Conservation (phyloP, 2,888 invertebrate species). For the Plagodis pulveraria region DNA sequence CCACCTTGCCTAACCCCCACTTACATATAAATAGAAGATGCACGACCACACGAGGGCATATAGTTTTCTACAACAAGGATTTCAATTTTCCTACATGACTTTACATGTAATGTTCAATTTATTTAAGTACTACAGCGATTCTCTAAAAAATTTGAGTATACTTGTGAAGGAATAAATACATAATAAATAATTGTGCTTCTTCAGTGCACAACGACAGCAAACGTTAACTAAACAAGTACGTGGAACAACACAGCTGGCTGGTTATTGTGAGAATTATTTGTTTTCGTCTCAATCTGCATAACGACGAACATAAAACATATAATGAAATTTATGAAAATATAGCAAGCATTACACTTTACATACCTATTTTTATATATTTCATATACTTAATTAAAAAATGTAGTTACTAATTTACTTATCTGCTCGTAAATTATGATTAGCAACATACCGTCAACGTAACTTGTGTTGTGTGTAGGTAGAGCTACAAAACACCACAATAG, state of each 20-base stretch:
- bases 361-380: too few relatives aligned
- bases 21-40: too few relatives aligned
- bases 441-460: slow-evolving; percentile 18
- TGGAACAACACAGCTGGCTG: slow-evolving; percentile 19
- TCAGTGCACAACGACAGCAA: slow-evolving; percentile 15
- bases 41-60: too few relatives aligned
- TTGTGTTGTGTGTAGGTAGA: slow-evolving; percentile 14
- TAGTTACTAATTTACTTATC: slow-evolving; percentile 8
- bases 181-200: slow-evolving; percentile 9
- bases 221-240: slow-evolving; percentile 4
- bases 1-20: too few relatives aligned
- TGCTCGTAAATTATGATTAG: slow-evolving; percentile 14
- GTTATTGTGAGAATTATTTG: slow-evolving; percentile 21
- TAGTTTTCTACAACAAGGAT: too few relatives aligned
- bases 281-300: neutral
- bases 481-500: slow-evolving; percentile 15
- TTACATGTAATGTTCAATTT: too few relatives aligned
- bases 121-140: too few relatives aligned
- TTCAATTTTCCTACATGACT: too few relatives aligned
- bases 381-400: neutral
- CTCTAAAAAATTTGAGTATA: neutral
- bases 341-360: too few relatives aligned
- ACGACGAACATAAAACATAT: too few relatives aligned
- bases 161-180: neutral
- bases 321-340: neutral